These are phyloP conservation scores for Crenichthys baileyi DNA, from an alignment of 2,797 vertebrate species.

Conservation along the genomic window DNA sequence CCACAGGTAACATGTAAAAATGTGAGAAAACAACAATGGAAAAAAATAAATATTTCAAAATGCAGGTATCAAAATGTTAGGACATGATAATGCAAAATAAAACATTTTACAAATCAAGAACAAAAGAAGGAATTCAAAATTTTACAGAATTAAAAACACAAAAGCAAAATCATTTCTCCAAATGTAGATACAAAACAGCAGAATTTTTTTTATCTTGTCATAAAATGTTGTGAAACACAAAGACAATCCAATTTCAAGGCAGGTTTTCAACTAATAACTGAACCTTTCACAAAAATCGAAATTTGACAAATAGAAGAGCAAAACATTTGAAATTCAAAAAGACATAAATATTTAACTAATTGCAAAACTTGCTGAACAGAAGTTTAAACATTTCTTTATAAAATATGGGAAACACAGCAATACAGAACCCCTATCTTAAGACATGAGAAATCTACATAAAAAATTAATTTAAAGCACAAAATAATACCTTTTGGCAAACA, in stretches of 20 bases:
- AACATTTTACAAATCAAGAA: background rate
- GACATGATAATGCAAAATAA: background rate
- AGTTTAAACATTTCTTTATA: too few species aligned
- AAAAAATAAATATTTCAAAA: background rate
- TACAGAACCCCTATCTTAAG: too few species aligned
- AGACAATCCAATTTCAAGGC: too few species aligned
- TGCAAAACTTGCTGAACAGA: background rate
- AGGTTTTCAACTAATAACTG: background rate
- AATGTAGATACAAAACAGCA: background rate
- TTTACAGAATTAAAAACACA: background rate
- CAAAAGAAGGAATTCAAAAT: too few species aligned
- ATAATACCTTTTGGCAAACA: too few species aligned
- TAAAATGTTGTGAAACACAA: too few species aligned
- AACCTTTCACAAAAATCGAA: background rate
- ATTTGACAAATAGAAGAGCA: background rate
- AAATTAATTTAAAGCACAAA: too few species aligned
- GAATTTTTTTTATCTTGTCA: too few species aligned
- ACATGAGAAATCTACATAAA: too few species aligned
- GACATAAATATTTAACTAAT: background rate
- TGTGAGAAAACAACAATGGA: background rate
- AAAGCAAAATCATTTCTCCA: background rate
- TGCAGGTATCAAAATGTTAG: background rate
- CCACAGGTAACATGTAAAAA: background rate
- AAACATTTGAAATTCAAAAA: background rate
- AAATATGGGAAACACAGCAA: too few species aligned